These are phyloP conservation scores for Trichopria drosophilae DNA, from an alignment of 2,888 invertebrate genomes.

Conservation along the genomic window DNA sequence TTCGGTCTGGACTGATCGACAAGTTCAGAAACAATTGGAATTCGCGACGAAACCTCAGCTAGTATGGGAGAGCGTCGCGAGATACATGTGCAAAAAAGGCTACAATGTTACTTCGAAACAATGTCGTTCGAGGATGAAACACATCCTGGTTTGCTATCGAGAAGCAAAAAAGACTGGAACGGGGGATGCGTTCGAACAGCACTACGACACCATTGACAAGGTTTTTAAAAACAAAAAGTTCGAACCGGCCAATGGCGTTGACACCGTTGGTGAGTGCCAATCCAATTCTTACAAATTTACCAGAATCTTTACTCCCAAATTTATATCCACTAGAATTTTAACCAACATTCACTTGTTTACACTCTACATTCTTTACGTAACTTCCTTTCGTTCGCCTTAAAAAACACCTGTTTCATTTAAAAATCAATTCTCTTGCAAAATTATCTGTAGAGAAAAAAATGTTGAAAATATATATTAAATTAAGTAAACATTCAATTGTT, in stretches of 20 bases:
- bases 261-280: conserved; percentile 51
- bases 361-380: neutral
- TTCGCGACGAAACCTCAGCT: conserved; percentile 50
- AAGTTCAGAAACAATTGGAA: conserved; percentile 55
- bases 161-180: conserved; percentile 54
- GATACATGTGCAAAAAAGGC: conserved; percentile 55
- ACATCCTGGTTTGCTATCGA: conserved; percentile 54
- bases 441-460: too few species aligned
- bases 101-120: conserved; percentile 54
- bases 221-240: conserved; percentile 48
- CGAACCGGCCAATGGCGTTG: conserved; percentile 44
- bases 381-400: neutral
- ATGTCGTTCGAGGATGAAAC: conserved; percentile 56
- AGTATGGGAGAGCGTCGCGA: conserved; percentile 55
- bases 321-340: too few species aligned
- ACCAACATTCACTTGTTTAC: too few species aligned
- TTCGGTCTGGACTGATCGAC: conserved; percentile 55
- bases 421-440: too few species aligned
- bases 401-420: too few species aligned
- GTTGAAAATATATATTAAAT: too few species aligned
- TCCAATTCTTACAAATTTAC: neutral
- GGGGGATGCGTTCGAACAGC: conserved; percentile 52
- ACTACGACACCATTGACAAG: conserved; percentile 54
- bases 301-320: neutral
- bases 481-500: too few species aligned